These are phyloP conservation scores for Parotocinclus haroldoi DNA, from an alignment of 2,797 vertebrate species.

Conservation along the genomic window DNA sequence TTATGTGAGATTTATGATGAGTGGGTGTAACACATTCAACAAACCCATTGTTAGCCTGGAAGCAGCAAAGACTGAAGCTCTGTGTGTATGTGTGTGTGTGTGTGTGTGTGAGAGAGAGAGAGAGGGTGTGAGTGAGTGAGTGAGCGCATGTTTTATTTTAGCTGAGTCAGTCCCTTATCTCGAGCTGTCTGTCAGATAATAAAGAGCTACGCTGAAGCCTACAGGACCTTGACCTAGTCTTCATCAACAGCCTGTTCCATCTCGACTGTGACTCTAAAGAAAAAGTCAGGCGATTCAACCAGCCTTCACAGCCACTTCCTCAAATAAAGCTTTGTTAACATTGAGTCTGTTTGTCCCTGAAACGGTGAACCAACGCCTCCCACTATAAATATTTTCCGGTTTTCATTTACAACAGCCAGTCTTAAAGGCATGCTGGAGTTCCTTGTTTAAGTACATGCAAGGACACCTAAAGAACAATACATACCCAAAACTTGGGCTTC, in stretches of 20 bases:
- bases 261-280: constrained; percentile 2
- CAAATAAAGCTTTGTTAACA: constrained; percentile 29
- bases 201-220: constrained; percentile 20
- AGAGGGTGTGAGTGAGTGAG: constrained; percentile 7
- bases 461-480: too few relatives aligned
- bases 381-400: not conserved
- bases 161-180: constrained; percentile 42
- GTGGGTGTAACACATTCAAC: constrained; percentile 33
- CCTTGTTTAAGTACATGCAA: too few relatives aligned
- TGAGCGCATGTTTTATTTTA: constrained; percentile 18
- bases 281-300: not conserved
- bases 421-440: too few relatives aligned
- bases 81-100: not conserved
- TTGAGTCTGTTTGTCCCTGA: constrained; percentile 15
- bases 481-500: too few relatives aligned
- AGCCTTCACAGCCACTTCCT: constrained; percentile 27
- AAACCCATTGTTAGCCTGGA: too few relatives aligned
- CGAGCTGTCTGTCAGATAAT: constrained; percentile 35
- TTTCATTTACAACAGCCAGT: not conserved
- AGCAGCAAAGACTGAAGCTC: not conserved
- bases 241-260: not conserved
- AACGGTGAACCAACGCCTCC: constrained; percentile 10
- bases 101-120: too few relatives aligned
- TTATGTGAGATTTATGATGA: constrained; percentile 33
- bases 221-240: constrained; percentile 37